Evolutionary conservation across 92 coral and sea anemone genomes (phyloP).

Genomic region (Muricea muricata): DNA sequence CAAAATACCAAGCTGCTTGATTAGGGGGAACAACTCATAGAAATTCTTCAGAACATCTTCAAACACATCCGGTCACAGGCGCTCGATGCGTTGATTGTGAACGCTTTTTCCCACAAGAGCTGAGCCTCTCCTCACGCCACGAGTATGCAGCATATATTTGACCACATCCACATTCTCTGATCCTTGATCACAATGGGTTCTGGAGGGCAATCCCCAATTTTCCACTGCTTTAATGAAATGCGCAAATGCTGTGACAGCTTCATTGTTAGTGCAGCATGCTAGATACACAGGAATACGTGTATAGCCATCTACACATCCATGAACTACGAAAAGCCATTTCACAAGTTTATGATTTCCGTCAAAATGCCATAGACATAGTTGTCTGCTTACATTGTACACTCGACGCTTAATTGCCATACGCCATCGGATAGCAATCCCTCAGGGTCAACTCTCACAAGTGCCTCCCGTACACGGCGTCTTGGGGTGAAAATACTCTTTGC

Average conservation of each 20-base stretch:
- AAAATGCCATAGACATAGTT: conserved; percentile 63
- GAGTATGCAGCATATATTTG: neutral
- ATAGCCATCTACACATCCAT: conserved; percentile 64
- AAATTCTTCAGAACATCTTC: conserved; percentile 47
- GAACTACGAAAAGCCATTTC: neutral
- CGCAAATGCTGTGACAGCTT: conserved; percentile 51
- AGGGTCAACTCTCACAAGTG: conserved; percentile 57
- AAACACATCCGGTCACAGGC: conserved; percentile 62
- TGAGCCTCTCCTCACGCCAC: neutral
- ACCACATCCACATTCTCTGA: conserved; percentile 51
- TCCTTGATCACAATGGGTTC: conserved; percentile 44
- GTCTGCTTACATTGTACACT: conserved; percentile 53
- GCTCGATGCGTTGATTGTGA: conserved; percentile 1
- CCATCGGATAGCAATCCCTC: conserved; percentile 34
- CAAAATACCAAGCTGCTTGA: conserved; percentile 56
- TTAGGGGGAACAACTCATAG: conserved; percentile 61
- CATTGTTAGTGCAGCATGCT: conserved; percentile 55
- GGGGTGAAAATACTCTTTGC: conserved; percentile 37
- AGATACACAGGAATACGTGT: conserved; percentile 51
- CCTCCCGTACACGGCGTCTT: conserved; percentile 42
- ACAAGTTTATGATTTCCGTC: no score
- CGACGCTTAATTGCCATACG: conserved; percentile 61
- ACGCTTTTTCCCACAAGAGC: neutral
- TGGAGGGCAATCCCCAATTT: conserved; percentile 59
- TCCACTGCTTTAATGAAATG: conserved; percentile 51